Percentiles rank a stretch among this genome's conserved stretches.
Evolutionary conservation across 2,888 invertebrate genomes (phyloP).

Genomic region (Prosapia bicincta): DNA sequence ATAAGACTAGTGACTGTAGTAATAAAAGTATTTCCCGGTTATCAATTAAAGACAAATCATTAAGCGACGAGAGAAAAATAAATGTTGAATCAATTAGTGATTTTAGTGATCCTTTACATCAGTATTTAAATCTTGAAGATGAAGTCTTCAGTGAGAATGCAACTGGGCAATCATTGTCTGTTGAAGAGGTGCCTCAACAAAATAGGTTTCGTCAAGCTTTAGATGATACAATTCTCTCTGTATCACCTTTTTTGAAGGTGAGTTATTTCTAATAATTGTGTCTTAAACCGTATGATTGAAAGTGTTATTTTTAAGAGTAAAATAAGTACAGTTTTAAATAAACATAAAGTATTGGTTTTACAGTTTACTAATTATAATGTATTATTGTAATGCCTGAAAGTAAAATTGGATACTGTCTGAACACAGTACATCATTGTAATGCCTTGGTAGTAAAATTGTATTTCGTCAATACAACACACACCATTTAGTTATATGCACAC

Average conservation of each 20-base stretch:
- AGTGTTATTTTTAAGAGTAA: no score
- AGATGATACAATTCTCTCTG: constrained; percentile 69
- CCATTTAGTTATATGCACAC: no score
- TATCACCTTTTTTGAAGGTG: constrained; percentile 77
- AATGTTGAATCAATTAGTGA: constrained; percentile 62
- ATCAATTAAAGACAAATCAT: constrained; percentile 31
- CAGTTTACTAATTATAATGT: no score
- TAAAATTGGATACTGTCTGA: no score
- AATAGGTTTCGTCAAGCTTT: constrained; percentile 72
- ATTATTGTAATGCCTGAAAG: no score
- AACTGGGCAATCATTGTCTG: constrained; percentile 46
- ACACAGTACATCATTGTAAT: no score
- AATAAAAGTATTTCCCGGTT: background rate
- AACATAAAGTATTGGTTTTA: no score
- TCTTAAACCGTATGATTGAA: no score
- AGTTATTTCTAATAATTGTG: no score
- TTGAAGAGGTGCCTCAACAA: constrained; percentile 57
- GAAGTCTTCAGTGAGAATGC: constrained; percentile 45
- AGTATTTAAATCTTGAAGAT: constrained; percentile 50
- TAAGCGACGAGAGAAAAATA: constrained; percentile 40
- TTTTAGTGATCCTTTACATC: constrained; percentile 78
- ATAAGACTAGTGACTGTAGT: background rate
- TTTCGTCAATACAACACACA: no score
- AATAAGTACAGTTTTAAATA: no score
- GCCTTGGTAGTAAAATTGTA: no score